These are phyloP conservation scores for Crenichthys baileyi DNA, from an alignment of 2,797 vertebrate species.

Conservation along the genomic window DNA sequence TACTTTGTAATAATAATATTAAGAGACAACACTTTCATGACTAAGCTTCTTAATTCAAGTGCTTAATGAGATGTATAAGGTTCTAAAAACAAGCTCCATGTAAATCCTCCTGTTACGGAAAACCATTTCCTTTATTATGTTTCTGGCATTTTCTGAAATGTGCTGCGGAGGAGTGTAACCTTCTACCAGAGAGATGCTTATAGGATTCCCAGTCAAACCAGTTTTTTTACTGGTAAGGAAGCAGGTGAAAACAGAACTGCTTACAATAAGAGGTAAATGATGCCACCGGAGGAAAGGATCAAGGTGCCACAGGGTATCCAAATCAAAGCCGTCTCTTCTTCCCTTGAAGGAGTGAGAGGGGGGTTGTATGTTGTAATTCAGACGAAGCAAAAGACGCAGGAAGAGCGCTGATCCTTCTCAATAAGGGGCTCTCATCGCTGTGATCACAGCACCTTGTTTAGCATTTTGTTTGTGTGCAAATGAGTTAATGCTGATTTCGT, in stretches of 20 bases:
- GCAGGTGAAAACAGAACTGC: constrained; percentile 34
- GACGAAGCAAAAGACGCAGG: constrained; percentile 55
- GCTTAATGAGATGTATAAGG: constrained; percentile 62
- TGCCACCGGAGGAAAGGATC: constrained; percentile 63
- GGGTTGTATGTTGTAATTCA: constrained; percentile 72
- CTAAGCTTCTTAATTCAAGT: constrained; percentile 64
- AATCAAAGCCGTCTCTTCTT: constrained; percentile 67
- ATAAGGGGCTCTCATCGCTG: constrained; percentile 23
- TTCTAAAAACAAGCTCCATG: constrained; percentile 34
- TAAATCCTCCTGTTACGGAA: constrained; percentile 57
- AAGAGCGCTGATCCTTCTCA: constrained; percentile 50
- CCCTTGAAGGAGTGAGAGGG: constrained; percentile 36
- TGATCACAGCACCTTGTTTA: constrained; percentile 35
- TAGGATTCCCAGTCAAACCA: background rate
- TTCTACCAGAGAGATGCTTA: constrained; percentile 26
- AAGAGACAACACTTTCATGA: constrained; percentile 43
- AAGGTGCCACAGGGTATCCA: constrained; percentile 68
- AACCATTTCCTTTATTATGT: constrained; percentile 3
- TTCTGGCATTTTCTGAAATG: constrained; percentile 4
- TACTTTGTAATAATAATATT: constrained; percentile 37
- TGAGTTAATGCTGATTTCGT: background rate
- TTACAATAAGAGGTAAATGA: constrained; percentile 51
- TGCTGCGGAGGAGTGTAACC: constrained; percentile 26
- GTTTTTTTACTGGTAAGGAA: background rate
- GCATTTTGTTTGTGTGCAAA: constrained; percentile 41